These are phyloP conservation scores for Sorex fumeus DNA, from an alignment of 2,113 vertebrate genomes.

Conservation along the genomic window DNA sequence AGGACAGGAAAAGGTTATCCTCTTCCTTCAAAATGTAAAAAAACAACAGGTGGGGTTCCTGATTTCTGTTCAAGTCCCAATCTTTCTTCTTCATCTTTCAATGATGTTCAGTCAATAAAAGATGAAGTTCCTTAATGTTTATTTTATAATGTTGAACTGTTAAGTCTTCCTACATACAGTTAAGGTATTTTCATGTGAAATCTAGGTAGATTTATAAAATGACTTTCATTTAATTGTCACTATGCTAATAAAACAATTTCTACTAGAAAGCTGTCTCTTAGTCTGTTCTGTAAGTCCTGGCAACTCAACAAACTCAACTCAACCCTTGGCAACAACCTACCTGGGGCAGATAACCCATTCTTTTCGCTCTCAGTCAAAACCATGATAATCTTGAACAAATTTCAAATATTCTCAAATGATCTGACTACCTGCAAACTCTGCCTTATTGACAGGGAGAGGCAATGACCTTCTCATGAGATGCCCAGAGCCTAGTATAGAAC, in stretches of 20 bases:
- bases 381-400: neutral
- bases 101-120: neutral
- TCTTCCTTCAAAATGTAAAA: neutral
- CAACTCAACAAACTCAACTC: neutral
- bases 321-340: too few relatives aligned
- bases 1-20: neutral
- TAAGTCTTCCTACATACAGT: neutral
- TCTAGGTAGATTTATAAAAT: conserved; percentile 26
- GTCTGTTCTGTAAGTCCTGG: neutral
- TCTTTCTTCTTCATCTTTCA: conserved; percentile 4
- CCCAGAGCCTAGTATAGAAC: neutral
- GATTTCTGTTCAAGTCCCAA: neutral
- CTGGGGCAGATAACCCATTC: neutral
- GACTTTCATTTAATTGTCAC: neutral
- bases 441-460: neutral
- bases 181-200: neutral
- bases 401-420: neutral
- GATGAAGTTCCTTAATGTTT: neutral
- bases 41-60: neutral
- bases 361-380: conserved; percentile 30
- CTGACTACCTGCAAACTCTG: neutral
- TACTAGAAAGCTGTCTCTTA: neutral
- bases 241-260: neutral
- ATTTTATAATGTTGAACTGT: neutral
- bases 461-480: neutral